Evolutionary conservation across 2,797 vertebrate genomes (phyloP).

Genomic region (Epinephelus malabaricus): DNA sequence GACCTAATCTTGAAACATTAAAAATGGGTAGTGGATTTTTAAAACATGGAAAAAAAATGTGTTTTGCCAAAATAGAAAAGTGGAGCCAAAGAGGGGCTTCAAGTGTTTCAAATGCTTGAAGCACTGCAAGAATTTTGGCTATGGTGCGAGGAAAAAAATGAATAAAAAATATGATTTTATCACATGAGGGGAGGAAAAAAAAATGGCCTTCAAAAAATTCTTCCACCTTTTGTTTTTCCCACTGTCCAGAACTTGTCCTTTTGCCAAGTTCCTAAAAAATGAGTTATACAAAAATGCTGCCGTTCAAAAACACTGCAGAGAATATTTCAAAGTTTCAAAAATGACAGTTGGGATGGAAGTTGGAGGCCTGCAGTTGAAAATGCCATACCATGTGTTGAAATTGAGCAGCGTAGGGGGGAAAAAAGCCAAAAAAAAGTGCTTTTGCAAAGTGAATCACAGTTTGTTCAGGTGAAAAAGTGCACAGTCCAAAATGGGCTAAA

Average conservation of each 20-base stretch:
- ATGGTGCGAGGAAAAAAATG: constrained; percentile 86
- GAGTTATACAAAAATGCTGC: constrained; percentile 57
- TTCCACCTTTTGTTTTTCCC: constrained; percentile 85
- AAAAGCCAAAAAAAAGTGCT: constrained; percentile 49
- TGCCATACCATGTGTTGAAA: constrained; percentile 87
- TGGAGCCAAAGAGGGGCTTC: constrained; percentile 97
- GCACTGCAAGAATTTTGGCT: constrained; percentile 93
- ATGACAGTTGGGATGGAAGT: constrained; percentile 85
- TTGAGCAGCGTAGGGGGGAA: constrained; percentile 68
- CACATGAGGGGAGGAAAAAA: constrained; percentile 67
- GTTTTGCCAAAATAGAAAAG: constrained; percentile 96
- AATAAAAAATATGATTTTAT: constrained; percentile 82
- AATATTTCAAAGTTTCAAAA: constrained; percentile 61
- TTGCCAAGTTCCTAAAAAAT: constrained; percentile 80
- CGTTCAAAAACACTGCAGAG: constrained; percentile 82
- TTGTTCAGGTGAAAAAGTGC: constrained; percentile 54
- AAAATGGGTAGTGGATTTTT: constrained; percentile 94
- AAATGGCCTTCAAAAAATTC: constrained; percentile 86
- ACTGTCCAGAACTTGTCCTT: constrained; percentile 80
- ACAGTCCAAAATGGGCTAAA: constrained; percentile 70
- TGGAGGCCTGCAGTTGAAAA: constrained; percentile 81
- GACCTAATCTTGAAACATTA: constrained; percentile 96
- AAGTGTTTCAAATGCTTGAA: constrained; percentile 94
- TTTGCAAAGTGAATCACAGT: constrained; percentile 63
- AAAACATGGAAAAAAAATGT: constrained; percentile 98